phyloP scores from a whole-genome alignment of 2,888 invertebrate genomes.

The Cephus runcator region DNA sequence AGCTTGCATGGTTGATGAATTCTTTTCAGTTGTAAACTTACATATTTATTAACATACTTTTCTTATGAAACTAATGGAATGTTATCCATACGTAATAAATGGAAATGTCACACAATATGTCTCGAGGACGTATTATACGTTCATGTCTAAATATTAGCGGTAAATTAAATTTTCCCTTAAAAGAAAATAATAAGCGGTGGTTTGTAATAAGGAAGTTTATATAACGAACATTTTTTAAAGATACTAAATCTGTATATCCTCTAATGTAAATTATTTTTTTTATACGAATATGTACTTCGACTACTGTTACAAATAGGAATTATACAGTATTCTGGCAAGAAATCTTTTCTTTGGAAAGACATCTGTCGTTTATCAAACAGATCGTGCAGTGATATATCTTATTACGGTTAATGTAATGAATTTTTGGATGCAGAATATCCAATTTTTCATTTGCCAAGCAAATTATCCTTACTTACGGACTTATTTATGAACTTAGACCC shows the following conservation, averaged over 20 bases:
- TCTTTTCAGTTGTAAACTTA: not conserved
- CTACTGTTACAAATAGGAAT: not conserved
- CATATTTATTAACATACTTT: not conserved
- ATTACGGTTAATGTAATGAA: not conserved
- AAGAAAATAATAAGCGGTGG: not conserved
- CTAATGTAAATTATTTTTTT: not conserved
- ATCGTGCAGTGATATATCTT: not conserved
- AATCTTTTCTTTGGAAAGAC: not conserved
- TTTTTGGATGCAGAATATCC: not conserved
- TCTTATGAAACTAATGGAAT: not conserved
- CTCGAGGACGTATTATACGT: not conserved
- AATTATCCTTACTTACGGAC: not conserved
- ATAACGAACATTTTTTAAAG: not conserved
- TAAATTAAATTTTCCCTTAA: not conserved
- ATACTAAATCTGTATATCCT: not conserved
- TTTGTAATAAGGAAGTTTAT: not conserved
- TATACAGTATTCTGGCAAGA: not conserved
- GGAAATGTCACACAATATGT: not conserved
- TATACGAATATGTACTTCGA: not conserved
- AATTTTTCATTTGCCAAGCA: not conserved
- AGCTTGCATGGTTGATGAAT: not conserved
- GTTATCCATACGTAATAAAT: not conserved
- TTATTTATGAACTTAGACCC: not conserved
- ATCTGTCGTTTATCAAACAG: not conserved
- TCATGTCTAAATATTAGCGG: not conserved